A percentile compares a stretch with the other conserved stretches of the same genome.
These are phyloP conservation scores for Alectoris magna DNA, from an alignment of 2,797 vertebrate species.

Conservation along the genomic window DNA sequence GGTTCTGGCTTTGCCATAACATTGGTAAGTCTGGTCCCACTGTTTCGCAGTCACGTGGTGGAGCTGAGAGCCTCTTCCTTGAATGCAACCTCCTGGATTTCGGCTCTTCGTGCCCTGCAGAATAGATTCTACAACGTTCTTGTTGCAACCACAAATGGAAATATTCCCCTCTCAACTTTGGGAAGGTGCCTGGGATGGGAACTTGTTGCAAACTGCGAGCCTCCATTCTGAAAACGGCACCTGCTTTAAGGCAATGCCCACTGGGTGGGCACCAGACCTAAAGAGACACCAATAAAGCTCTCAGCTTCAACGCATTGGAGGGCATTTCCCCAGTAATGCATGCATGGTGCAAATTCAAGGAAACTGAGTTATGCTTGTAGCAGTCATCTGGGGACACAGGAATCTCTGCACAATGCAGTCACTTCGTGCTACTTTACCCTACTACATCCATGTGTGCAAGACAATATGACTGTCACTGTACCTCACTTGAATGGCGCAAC, in stretches of 20 bases:
- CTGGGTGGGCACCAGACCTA: neutral
- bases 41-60: fast-evolving
- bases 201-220: neutral
- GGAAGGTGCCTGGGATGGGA: neutral
- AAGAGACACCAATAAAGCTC: neutral
- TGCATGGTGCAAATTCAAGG: neutral
- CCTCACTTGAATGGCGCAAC: neutral
- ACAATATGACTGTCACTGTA: constrained; percentile 4
- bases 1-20: constrained; percentile 89
- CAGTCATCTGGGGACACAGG: neutral
- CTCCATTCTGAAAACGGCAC: neutral
- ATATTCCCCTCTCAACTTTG: fast-evolving
- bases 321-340: neutral
- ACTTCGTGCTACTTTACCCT: constrained; percentile 5
- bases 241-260: neutral
- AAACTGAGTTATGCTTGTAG: neutral
- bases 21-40: constrained; percentile 72
- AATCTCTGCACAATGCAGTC: constrained; percentile 16
- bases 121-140: neutral
- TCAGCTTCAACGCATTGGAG: fast-evolving
- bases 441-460: constrained; percentile 6
- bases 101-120: neutral
- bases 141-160: neutral
- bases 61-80: neutral
- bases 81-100: neutral